These are phyloP conservation scores for Sterrhoptilus dennistouni DNA, from an alignment of 2,113 vertebrate genomes.

Conservation along the genomic window DNA sequence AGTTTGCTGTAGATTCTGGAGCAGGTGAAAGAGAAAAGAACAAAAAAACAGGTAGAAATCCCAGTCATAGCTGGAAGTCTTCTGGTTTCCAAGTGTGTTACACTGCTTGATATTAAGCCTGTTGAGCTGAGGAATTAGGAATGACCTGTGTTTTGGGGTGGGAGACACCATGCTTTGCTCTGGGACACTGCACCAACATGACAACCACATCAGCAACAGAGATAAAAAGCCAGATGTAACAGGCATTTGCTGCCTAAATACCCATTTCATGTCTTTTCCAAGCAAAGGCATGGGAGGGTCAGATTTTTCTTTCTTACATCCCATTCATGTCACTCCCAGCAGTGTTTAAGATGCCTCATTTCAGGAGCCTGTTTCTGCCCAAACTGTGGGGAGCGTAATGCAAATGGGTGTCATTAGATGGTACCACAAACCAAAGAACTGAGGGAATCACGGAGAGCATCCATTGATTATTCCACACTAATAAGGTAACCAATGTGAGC, in stretches of 20 bases:
- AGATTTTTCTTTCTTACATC: not conserved
- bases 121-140: not conserved
- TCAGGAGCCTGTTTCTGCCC: not conserved
- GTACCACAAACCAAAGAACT: not conserved
- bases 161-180: not conserved
- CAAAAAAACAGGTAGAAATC: not conserved
- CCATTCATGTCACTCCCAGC: accelerated
- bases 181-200: accelerated
- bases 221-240: not conserved
- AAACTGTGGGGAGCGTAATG: not conserved
- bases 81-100: not conserved
- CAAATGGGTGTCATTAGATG: not conserved
- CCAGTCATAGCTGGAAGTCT: not conserved
- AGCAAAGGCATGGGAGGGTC: not conserved
- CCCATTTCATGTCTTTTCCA: not conserved
- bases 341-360: accelerated
- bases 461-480: not conserved
- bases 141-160: not conserved
- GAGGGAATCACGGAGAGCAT: not conserved
- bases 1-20: not conserved
- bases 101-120: not conserved
- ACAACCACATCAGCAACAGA: not conserved
- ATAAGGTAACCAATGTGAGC: not conserved
- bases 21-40: not conserved
- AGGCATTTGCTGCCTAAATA: not conserved